phyloP scores from a whole-genome alignment of 1,140 invertebrate genomes.

The Rhagoletis zephyria region DNA sequence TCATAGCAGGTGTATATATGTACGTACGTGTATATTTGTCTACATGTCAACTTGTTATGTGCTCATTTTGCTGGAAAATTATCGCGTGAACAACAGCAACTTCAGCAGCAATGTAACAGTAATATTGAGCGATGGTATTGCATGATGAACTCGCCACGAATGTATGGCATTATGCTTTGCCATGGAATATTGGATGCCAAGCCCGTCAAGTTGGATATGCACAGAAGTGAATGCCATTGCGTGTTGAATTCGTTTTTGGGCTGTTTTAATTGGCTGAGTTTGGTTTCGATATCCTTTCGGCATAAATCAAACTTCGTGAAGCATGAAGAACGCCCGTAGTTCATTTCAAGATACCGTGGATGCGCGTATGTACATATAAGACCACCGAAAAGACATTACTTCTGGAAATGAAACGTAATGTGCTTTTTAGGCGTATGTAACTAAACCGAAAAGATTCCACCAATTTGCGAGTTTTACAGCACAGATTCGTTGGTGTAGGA shows the following conservation, averaged over 20 bases:
- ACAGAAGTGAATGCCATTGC: neutral
- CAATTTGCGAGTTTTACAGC: no score
- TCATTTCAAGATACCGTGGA: no score
- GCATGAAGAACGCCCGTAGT: no score
- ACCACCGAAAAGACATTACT: no score
- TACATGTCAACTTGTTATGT: conserved; percentile 3
- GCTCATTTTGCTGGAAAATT: conserved; percentile 39
- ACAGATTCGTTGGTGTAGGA: no score
- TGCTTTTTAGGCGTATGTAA: no score
- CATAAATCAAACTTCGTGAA: neutral
- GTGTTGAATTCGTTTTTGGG: neutral
- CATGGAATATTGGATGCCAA: neutral
- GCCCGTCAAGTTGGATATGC: no score
- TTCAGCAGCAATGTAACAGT: conserved; percentile 37
- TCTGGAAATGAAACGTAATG: no score
- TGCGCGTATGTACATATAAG: no score
- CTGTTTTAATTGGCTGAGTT: neutral
- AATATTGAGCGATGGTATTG: neutral
- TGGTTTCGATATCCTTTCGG: neutral
- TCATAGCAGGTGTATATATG: no score
- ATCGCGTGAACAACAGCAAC: conserved; percentile 61
- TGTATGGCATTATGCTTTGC: neutral
- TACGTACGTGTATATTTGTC: neutral
- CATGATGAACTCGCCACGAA: neutral
- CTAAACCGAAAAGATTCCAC: no score